phyloP scores from a whole-genome alignment of 2,797 vertebrate species.

The Denticeps clupeoides region DNA sequence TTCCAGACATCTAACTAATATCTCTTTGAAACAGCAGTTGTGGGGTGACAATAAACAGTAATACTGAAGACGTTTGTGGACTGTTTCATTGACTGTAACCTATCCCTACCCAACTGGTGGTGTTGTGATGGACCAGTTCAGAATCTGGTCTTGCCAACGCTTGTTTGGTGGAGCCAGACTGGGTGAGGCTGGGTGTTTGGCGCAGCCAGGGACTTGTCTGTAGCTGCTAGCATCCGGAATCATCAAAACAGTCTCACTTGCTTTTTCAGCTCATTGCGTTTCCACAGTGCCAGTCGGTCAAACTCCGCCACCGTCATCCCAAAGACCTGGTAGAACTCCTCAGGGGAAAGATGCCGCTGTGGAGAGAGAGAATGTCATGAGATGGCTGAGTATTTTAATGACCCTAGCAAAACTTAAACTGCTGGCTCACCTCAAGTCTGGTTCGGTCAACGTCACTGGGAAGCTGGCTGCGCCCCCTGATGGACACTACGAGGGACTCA shows the following conservation, averaged over 20 bases:
- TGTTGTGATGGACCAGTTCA: not conserved
- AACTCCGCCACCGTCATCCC: constrained; percentile 88
- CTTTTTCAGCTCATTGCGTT: constrained; percentile 93
- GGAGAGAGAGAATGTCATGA: too few species aligned
- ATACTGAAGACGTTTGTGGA: not conserved
- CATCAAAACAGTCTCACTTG: constrained; percentile 83
- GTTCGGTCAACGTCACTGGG: constrained; percentile 87
- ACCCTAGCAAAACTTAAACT: too few species aligned
- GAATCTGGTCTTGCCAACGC: not conserved
- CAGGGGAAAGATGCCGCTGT: constrained; percentile 88
- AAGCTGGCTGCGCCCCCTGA: constrained; percentile 76
- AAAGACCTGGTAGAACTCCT: constrained; percentile 88
- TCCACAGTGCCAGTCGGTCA: constrained; percentile 86
- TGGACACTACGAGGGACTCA: constrained; percentile 78
- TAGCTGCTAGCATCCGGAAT: too few species aligned
- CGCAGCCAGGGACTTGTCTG: too few species aligned
- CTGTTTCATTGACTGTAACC: not conserved
- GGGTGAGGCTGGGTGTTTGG: not conserved
- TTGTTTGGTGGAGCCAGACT: not conserved
- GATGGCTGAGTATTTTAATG: constrained; percentile 2
- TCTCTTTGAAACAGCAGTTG: constrained; percentile 26
- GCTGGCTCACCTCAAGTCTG: constrained; percentile 73
- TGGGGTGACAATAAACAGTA: constrained; percentile 14
- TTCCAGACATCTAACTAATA: constrained; percentile 7
- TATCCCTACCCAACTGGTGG: not conserved